Conservation (phyloP, 2,113 vertebrate genomes). For the Todiramphus chloris region DNA sequence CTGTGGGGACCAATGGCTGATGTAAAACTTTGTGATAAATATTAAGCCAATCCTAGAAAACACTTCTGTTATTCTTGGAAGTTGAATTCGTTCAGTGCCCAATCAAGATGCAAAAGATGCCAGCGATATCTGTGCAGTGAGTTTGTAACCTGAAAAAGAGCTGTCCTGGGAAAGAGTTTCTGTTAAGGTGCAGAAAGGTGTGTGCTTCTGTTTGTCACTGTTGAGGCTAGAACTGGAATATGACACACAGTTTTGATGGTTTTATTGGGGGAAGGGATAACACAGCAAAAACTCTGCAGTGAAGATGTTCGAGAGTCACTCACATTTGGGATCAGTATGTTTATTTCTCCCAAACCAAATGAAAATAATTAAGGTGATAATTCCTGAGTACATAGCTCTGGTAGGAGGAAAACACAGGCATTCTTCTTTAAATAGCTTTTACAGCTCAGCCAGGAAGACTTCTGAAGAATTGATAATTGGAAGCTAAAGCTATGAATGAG, state of each 20-base stretch:
- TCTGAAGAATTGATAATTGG: not conserved
- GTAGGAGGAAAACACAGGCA: not conserved
- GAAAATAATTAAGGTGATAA: not conserved
- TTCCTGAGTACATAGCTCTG: not conserved
- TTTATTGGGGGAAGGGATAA: not conserved
- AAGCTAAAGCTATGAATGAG: not conserved
- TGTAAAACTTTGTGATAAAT: accelerated
- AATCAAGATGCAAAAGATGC: not conserved
- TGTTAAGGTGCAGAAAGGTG: not conserved
- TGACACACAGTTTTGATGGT: not conserved
- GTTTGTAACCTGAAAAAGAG: not conserved
- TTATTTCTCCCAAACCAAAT: not conserved
- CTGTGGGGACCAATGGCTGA: not conserved
- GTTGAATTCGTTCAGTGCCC: not conserved
- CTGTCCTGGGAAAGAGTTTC: not conserved
- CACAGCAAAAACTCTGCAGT: not conserved
- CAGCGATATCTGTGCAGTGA: not conserved
- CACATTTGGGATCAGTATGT: accelerated
- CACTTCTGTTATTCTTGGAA: accelerated
- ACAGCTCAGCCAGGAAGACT: not conserved
- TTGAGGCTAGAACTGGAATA: not conserved
- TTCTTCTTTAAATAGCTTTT: not conserved
- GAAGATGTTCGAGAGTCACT: not conserved
- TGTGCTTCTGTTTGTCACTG: not conserved
- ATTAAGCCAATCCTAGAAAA: not conserved